A percentile compares a stretch with the other conserved stretches of the same genome.
Evolutionary conservation across 2,113 vertebrate species (phyloP).

Genomic region (Leucoraja erinaceus): DNA sequence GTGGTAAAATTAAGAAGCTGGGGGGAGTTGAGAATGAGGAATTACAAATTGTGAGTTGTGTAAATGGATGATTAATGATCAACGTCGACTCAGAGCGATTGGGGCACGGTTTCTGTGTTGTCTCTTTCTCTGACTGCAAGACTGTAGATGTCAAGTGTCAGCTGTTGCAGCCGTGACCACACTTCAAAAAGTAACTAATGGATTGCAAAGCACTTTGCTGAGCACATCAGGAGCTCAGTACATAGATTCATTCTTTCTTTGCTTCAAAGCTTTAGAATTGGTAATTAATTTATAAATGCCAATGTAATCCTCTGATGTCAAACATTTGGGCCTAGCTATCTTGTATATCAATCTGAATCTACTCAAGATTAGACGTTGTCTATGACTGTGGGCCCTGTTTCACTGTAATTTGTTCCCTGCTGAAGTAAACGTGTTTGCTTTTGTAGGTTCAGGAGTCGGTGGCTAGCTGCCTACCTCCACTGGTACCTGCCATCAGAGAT

Average conservation of each 20-base stretch:
- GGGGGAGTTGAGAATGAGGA: too few species aligned
- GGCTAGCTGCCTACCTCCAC: constrained; percentile 84
- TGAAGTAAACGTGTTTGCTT: background rate
- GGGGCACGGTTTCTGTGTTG: too few species aligned
- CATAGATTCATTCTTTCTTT: background rate
- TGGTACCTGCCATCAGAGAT: constrained; percentile 92
- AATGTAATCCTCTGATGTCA: background rate
- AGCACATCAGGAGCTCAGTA: background rate
- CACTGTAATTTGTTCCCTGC: background rate
- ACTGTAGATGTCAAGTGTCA: too few species aligned
- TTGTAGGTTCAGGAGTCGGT: constrained; percentile 91
- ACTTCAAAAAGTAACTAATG: background rate
- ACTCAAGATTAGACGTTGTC: background rate
- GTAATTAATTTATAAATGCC: background rate
- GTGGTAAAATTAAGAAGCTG: too few species aligned
- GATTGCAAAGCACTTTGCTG: background rate
- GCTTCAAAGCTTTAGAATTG: background rate
- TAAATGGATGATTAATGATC: too few species aligned
- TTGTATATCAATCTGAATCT: background rate
- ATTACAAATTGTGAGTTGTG: too few species aligned
- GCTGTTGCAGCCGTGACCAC: background rate
- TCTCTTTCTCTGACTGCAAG: too few species aligned
- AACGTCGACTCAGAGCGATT: too few species aligned
- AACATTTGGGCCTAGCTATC: background rate
- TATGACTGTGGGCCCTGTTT: background rate